Base-by-base conservation (phyloP, 2,888 invertebrate species). In the Osmoderma eremita region DNA sequence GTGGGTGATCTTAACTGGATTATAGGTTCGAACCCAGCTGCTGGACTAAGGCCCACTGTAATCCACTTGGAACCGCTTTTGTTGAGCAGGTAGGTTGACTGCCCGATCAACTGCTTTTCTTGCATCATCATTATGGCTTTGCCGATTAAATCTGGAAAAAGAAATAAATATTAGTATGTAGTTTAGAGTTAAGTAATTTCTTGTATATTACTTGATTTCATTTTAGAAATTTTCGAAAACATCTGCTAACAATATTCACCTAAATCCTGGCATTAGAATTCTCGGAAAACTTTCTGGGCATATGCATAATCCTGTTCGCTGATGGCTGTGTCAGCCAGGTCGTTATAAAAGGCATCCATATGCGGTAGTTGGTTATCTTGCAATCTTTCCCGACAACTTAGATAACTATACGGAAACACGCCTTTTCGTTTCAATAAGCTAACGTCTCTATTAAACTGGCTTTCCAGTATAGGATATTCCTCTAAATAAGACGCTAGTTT, bases 201-300 rank as follows among this genome's bases (percentile, higher is more conserved):
- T n/a, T n/a, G n/a, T n/a, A n/a, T n/a, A n/a, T n/a, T n/a, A n/a
- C n/a, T n/a, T n/a, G n/a, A n/a, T n/a, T n/a, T n/a, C n/a, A n/a
- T n/a, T n/a, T n/a, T n/a, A n/a, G n/a, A n/a, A 3, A 15, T 41
- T 41, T 5, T n/a, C 42, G 15, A 41, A 15, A 13, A 41, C 42
- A 41, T 77, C 77, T 2, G 17, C 15, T 75, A 70, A 1, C 71
- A 73, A 58, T 78, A 80, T 51, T 78, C 77, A 4, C 73, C 24
- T 5, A 24, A 24, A 24, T 24, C 5, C 24, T 24, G 24, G 5
- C 24, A 24, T 73, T 72, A 30, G 48, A 80, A 78, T 12, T 49
- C 63, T 0, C 67, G 5, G 78, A 78, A 80, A 2, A 80, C 75
- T 3, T 64, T 68, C 17, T 70, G n/a, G 6, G 78, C 78, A 69